phyloP scores from a whole-genome alignment of 2,797 vertebrate genomes.

The Falco naumanni region DNA sequence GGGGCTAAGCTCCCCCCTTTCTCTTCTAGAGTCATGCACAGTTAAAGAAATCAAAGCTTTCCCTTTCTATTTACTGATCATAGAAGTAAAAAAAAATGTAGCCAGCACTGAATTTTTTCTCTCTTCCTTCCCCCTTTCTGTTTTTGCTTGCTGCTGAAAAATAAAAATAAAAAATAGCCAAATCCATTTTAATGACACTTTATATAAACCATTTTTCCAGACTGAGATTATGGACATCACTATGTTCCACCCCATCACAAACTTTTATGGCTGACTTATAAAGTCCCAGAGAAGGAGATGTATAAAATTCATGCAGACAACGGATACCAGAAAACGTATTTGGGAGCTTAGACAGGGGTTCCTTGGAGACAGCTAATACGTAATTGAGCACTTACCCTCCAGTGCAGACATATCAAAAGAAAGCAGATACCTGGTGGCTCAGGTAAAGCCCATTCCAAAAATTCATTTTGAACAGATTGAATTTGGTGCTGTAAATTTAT shows the following conservation, averaged over 20 bases:
- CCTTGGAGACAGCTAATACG: neutral
- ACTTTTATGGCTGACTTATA: conserved; percentile 59
- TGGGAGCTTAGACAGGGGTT: neutral
- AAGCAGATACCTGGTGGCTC: neutral
- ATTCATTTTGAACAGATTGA: conserved; percentile 4
- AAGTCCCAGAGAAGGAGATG: conserved; percentile 49
- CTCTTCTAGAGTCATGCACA: neutral
- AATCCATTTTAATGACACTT: conserved; percentile 53
- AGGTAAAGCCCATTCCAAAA: conserved; percentile 18
- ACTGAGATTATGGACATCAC: conserved; percentile 41
- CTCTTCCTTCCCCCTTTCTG: neutral
- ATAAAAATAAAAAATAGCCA: conserved; percentile 59
- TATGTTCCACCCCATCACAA: conserved; percentile 50
- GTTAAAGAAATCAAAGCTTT: neutral
- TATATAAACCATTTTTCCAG: conserved; percentile 63
- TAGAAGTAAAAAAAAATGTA: neutral
- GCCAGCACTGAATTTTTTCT: neutral
- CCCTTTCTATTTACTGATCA: neutral
- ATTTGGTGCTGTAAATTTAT: neutral
- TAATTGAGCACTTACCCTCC: conserved; percentile 18
- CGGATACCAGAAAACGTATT: conserved; percentile 15
- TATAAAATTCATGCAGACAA: conserved; percentile 44
- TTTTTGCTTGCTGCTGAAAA: conserved; percentile 17
- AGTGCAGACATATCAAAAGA: neutral
- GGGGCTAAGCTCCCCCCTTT: neutral